phyloP scores from a whole-genome alignment of 2,888 invertebrate species.

The Nineta flava region DNA sequence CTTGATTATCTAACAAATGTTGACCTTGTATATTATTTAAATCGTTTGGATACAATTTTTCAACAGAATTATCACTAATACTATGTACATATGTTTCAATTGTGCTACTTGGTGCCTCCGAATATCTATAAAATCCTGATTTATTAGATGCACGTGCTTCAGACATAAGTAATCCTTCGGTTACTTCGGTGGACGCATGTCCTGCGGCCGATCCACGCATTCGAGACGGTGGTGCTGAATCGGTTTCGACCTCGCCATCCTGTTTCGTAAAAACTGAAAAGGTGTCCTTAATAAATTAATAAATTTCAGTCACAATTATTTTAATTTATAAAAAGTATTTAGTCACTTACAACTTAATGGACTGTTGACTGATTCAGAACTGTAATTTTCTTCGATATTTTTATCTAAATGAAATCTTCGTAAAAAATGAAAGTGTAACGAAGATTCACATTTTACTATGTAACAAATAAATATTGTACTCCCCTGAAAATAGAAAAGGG shows the following conservation, averaged over 20 bases:
- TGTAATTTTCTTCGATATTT: constrained; percentile 30
- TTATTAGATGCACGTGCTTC: constrained; percentile 10
- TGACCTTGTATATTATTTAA: constrained; percentile 11
- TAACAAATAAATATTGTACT: constrained; percentile 40
- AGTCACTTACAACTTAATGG: constrained; percentile 41
- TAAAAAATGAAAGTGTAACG: constrained; percentile 27
- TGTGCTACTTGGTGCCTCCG: constrained; percentile 15
- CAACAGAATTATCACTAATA: constrained; percentile 17
- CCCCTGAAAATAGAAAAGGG: constrained; percentile 31
- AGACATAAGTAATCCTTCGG: constrained; percentile 13
- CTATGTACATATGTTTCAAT: constrained; percentile 22
- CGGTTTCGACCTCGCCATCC: constrained; percentile 46
- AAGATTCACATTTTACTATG: constrained; percentile 38
- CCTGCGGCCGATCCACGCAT: constrained; percentile 27
- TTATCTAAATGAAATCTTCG: constrained; percentile 27
- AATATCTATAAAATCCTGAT: constrained; percentile 9
- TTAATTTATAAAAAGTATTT: constrained; percentile 6
- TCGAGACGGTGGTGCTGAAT: constrained; percentile 32
- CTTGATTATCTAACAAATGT: constrained; percentile 11
- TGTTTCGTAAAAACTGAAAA: constrained; percentile 42
- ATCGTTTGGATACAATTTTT: constrained; percentile 9
- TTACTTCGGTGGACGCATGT: constrained; percentile 20
- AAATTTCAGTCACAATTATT: neutral
- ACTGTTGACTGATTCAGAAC: constrained; percentile 35
- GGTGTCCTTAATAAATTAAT: constrained; percentile 14